Evolutionary conservation across 2,797 vertebrate genomes (phyloP).

Genomic region (Sternarchorhynchus goeldii): DNA sequence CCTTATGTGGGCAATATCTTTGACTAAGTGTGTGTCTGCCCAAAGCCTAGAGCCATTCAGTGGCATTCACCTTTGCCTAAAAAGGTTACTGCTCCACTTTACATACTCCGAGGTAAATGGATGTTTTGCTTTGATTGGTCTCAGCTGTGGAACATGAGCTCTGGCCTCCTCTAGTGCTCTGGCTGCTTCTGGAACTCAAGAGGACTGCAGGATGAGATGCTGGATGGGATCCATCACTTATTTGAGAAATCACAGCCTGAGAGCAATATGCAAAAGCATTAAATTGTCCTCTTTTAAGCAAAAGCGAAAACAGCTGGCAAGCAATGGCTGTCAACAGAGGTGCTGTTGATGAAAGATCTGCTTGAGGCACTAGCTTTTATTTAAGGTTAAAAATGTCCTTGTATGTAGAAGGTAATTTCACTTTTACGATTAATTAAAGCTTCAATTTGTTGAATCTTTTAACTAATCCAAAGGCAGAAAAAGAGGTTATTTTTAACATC

Average conservation of each 20-base stretch:
- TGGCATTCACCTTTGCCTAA: constrained; percentile 59
- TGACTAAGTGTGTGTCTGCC: constrained; percentile 60
- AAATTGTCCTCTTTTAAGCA: constrained; percentile 48
- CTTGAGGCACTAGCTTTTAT: constrained; percentile 32
- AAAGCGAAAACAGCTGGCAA: constrained; percentile 65
- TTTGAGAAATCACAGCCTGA: constrained; percentile 60
- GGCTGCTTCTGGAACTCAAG: constrained; percentile 38
- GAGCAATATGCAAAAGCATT: constrained; percentile 47
- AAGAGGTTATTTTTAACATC: neutral
- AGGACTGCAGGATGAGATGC: constrained; percentile 18
- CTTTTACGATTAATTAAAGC: neutral
- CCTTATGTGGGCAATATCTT: constrained; percentile 55
- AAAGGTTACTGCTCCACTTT: constrained; percentile 55
- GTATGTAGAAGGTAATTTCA: constrained; percentile 14
- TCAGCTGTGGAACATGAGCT: constrained; percentile 61
- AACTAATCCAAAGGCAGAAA: neutral
- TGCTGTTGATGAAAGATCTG: constrained; percentile 44
- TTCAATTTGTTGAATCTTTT: neutral
- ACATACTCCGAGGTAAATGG: constrained; percentile 59
- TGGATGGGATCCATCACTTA: constrained; percentile 52
- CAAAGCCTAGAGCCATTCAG: constrained; percentile 53
- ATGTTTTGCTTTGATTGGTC: constrained; percentile 64
- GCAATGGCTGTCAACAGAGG: constrained; percentile 49
- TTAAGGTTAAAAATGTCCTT: constrained; percentile 29
- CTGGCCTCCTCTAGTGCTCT: constrained; percentile 16